A percentile compares a stretch with the other conserved stretches of the same genome.
These are phyloP conservation scores for Erebia epiphron DNA, from an alignment of 2,888 invertebrate genomes.

Conservation along the genomic window DNA sequence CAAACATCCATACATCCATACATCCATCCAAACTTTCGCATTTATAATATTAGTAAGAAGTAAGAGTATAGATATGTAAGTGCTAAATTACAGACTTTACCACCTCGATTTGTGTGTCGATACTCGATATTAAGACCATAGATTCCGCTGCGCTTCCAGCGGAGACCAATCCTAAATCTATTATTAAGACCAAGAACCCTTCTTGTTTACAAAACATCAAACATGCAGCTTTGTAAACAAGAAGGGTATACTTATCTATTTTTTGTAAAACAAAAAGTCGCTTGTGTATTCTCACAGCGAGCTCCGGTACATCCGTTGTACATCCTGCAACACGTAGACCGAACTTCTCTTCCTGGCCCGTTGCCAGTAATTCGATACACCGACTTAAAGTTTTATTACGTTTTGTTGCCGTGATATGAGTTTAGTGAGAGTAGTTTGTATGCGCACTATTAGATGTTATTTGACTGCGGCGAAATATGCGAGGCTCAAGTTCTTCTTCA, in stretches of 20 bases:
- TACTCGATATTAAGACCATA: too few relatives aligned
- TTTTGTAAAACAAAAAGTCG: not conserved
- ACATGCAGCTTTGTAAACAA: too few relatives aligned
- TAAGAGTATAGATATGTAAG: too few relatives aligned
- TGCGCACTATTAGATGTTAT: conserved; percentile 6
- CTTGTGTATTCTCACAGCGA: not conserved
- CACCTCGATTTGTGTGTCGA: too few relatives aligned
- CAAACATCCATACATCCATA: too few relatives aligned
- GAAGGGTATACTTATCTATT: not conserved
- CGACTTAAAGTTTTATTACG: conserved; percentile 12
- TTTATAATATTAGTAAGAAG: too few relatives aligned
- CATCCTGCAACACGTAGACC: not conserved
- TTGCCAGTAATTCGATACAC: conserved; percentile 18
- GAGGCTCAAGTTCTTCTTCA: not conserved
- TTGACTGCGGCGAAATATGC: not conserved
- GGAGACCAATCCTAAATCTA: too few relatives aligned
- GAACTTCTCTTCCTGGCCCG: not conserved
- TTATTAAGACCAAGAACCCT: too few relatives aligned
- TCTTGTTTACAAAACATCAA: too few relatives aligned
- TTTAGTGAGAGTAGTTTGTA: not conserved
- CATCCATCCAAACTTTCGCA: too few relatives aligned
- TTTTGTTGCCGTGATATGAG: conserved; percentile 8
- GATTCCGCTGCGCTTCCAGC: too few relatives aligned
- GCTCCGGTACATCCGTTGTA: not conserved
- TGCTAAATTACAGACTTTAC: too few relatives aligned